A percentile compares a stretch with the other conserved stretches of the same genome.
These are phyloP conservation scores for Adelosebastes latens DNA, from an alignment of 2,797 vertebrate genomes.

Conservation along the genomic window DNA sequence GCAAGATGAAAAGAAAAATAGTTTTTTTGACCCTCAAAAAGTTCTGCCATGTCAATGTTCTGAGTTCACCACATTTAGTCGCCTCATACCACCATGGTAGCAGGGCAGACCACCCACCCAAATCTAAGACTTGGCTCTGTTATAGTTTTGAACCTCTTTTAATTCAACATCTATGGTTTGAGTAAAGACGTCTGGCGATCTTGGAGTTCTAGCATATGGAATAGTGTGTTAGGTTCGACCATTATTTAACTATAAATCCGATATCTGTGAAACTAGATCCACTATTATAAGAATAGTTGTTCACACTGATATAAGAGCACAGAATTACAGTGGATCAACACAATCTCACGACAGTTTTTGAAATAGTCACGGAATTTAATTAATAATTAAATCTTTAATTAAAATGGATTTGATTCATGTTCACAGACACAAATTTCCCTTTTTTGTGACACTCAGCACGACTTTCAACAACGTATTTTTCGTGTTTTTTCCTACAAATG, in stretches of 20 bases:
- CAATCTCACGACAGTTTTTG: too few species aligned
- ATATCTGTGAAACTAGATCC: constrained; percentile 38
- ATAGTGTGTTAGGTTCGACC: constrained; percentile 15
- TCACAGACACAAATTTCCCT: too few species aligned
- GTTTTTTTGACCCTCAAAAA: constrained; percentile 28
- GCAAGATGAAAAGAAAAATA: constrained; percentile 63
- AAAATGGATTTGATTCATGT: too few species aligned
- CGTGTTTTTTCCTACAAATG: too few species aligned
- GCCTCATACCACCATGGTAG: constrained; percentile 58
- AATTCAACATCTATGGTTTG: constrained; percentile 44
- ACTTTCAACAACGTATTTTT: too few species aligned
- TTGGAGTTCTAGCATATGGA: constrained; percentile 31
- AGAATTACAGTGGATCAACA: background rate
- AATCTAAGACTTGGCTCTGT: constrained; percentile 50
- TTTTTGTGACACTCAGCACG: too few species aligned
- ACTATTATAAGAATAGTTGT: background rate
- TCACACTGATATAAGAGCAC: background rate
- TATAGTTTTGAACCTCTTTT: constrained; percentile 57
- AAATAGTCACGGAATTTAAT: too few species aligned
- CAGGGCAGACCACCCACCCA: constrained; percentile 69
- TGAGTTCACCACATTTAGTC: constrained; percentile 45
- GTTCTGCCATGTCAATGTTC: constrained; percentile 42
- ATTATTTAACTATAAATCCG: constrained; percentile 47
- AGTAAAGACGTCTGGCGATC: constrained; percentile 27
- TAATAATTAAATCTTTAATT: too few species aligned